Evolutionary conservation across 2,797 vertebrate genomes (phyloP), one percentile per base, ranked within the genome.

Genomic region (Siniperca undulata): DNA sequence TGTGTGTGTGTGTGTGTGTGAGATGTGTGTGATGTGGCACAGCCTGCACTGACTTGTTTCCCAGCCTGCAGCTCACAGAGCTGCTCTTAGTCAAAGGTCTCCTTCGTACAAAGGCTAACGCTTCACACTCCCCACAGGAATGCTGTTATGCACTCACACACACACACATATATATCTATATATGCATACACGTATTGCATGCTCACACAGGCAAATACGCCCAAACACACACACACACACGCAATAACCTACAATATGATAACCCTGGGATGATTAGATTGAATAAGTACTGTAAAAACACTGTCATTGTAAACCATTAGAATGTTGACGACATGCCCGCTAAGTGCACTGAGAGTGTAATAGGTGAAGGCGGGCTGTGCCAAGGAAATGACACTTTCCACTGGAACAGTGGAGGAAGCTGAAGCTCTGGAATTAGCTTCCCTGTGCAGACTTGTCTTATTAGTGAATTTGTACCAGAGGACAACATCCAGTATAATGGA

Each of bases 11-110:
- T 75, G 77, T 66, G 67, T 46, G 69, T 70, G 24, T 30, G 30
- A 3, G 30, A 30, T 67, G 77, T 80, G 66, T 69, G 78, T 69
- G 80, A 90, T 88, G 87, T 93, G 89, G 89, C 71, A 59, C 50
- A 68, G 86, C 95, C 81, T 95, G 95, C 91, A 62, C 93, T 78
- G 89, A 94, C 95, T 95, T 94, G 95, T 93, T 89, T 84, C 84
- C 58, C 60, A 85, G 88, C 91, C 90, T 91, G 74, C 80, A 71
- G 67, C 85, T 91, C 81, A 89, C 88, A 85, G 91, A 93, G 84
- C 90, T 88, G 74, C 75, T 85, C 89, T 91, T 83, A 92, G 87
- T 92, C 88, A 92, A 91, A 93, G 90, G 88, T 91, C 89, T 91
- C 82, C 73, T 86, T 81, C 83, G 83, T 91, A 88, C 88, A 91